Evolutionary conservation across 2,113 vertebrate genomes (phyloP).

Genomic region (Neoarius graeffei): DNA sequence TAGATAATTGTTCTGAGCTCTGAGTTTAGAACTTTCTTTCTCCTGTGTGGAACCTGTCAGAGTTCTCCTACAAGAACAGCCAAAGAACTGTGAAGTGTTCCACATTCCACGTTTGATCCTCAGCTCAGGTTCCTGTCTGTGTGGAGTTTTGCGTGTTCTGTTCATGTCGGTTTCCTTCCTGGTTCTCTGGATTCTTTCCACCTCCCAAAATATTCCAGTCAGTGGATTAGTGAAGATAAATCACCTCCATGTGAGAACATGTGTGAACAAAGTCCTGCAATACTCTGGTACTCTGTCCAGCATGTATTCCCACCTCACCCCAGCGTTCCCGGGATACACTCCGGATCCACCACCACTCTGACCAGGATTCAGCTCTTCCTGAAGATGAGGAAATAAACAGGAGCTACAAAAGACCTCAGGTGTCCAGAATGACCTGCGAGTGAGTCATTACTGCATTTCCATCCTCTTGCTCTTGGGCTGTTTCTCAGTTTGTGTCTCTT

Average conservation of each 20-base stretch:
- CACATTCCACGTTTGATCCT: background rate
- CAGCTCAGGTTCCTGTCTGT: background rate
- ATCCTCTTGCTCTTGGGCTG: background rate
- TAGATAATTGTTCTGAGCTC: background rate
- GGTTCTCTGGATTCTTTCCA: background rate
- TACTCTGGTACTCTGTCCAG: background rate
- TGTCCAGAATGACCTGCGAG: background rate
- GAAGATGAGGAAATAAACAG: background rate
- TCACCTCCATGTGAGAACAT: background rate
- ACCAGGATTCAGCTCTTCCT: background rate
- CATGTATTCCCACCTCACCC: background rate
- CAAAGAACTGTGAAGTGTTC: too few relatives aligned
- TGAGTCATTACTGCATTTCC: background rate
- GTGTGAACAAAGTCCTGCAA: background rate
- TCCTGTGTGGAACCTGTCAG: background rate
- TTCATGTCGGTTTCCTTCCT: background rate
- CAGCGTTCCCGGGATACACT: background rate
- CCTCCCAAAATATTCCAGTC: background rate
- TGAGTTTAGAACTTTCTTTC: background rate
- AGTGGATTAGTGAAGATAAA: background rate
- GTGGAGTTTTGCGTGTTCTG: background rate
- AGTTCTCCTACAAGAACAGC: background rate
- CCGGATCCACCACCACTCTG: background rate
- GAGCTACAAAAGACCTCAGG: background rate
- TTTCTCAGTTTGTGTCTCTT: background rate